Percentiles rank a stretch among this genome's conserved stretches.
These are phyloP conservation scores for Champsocephalus esox DNA, from an alignment of 2,797 vertebrate genomes.

Conservation along the genomic window DNA sequence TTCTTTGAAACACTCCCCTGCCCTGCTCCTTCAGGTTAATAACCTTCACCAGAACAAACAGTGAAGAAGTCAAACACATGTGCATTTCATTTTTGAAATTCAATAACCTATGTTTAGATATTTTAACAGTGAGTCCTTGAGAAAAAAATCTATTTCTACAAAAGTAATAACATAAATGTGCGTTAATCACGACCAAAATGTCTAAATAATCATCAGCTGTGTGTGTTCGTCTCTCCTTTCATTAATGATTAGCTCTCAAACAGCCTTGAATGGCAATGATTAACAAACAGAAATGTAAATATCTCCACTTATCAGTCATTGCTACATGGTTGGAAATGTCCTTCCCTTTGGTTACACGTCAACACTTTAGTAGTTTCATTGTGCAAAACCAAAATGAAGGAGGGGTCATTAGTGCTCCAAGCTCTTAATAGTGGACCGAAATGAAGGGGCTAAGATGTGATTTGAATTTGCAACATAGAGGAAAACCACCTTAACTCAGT, in stretches of 20 bases:
- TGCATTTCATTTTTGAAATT: conserved; percentile 4
- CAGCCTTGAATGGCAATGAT: conserved; percentile 36
- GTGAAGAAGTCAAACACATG: conserved; percentile 35
- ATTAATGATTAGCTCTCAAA: conserved; percentile 48
- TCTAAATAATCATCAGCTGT: background rate
- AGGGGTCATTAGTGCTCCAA: background rate
- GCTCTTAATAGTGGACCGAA: conserved; percentile 33
- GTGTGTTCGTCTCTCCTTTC: background rate
- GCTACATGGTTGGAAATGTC: background rate
- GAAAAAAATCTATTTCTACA: background rate
- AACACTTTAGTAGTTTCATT: conserved; percentile 62
- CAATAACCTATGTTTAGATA: no score
- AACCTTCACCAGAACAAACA: conserved; percentile 58
- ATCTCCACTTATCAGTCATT: conserved; percentile 50
- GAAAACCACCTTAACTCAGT: conserved; percentile 41
- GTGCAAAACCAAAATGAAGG: conserved; percentile 31
- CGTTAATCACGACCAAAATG: background rate
- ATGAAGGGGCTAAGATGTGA: background rate
- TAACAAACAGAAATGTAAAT: conserved; percentile 22
- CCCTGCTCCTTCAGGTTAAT: conserved; percentile 50
- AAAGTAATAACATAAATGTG: conserved; percentile 6
- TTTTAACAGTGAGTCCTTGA: background rate
- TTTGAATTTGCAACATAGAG: background rate
- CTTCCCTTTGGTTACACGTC: conserved; percentile 56
- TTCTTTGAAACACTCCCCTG: background rate